Percentiles rank a stretch among this genome's conserved stretches.
Evolutionary conservation across 2,888 invertebrate species (phyloP).

Genomic region (Rotaria macrura): DNA sequence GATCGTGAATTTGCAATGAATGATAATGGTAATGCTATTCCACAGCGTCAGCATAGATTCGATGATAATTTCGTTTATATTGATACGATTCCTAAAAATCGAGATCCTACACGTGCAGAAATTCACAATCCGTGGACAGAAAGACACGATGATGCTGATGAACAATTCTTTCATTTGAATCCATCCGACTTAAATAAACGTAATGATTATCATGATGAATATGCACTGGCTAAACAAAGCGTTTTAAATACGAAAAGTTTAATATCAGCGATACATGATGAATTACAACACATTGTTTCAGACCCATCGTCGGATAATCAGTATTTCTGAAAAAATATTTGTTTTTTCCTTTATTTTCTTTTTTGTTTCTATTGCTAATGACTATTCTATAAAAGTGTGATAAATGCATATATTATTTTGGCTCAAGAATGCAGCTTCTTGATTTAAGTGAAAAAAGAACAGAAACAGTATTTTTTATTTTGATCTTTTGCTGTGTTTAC

Average conservation of each 20-base stretch:
- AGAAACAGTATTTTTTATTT: neutral
- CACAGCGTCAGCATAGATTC: neutral
- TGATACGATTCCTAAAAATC: neutral
- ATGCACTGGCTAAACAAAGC: neutral
- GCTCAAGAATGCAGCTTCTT: neutral
- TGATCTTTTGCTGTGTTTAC: neutral
- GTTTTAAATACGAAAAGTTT: constrained; percentile 14
- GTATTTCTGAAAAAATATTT: neutral
- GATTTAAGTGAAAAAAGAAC: neutral
- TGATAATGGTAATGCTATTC: neutral
- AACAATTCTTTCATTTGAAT: neutral
- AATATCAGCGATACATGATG: neutral
- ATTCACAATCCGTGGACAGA: neutral
- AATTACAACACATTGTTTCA: neutral
- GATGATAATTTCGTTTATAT: neutral
- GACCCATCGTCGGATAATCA: neutral
- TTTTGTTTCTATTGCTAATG: neutral
- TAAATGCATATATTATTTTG: neutral
- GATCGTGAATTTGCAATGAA: too few species aligned
- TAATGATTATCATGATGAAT: constrained; percentile 1
- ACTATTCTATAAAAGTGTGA: neutral
- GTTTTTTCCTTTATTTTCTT: neutral
- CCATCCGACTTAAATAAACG: neutral
- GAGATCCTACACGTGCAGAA: neutral
- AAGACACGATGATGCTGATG: neutral